These are phyloP conservation scores for Sebastes glaucus DNA, from an alignment of 2,797 vertebrate species.

Conservation along the genomic window DNA sequence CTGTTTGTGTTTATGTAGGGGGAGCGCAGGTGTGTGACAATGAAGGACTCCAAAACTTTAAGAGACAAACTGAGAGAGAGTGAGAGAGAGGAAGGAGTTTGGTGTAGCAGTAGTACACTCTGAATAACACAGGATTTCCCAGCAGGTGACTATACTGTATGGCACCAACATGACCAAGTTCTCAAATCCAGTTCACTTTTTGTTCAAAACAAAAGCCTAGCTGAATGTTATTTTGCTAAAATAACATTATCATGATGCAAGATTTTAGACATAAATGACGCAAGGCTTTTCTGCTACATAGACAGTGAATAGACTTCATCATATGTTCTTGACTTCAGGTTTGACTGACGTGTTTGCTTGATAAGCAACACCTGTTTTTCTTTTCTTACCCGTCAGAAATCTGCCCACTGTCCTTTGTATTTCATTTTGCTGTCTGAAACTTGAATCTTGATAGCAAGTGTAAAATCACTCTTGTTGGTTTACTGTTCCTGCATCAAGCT, in stretches of 20 bases:
- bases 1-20: slow-evolving; percentile 11
- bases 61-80: neutral
- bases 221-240: too few species aligned
- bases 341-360: neutral
- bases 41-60: slow-evolving; percentile 4
- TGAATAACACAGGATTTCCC: neutral
- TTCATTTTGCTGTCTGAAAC: slow-evolving; percentile 8
- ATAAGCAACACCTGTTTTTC: slow-evolving; percentile 2
- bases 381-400: slow-evolving; percentile 22
- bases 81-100: neutral
- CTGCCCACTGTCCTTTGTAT: neutral
- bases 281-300: neutral
- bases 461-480: slow-evolving; percentile 1
- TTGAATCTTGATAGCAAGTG: slow-evolving; percentile 5
- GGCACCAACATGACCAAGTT: neutral
- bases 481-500: slow-evolving; percentile 8
- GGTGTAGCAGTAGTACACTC: neutral
- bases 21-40: slow-evolving; percentile 6
- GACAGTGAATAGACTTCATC: neutral
- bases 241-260: too few species aligned
- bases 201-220: too few species aligned
- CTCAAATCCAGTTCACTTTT: neutral
- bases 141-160: neutral
- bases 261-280: neutral
- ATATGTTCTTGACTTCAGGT: slow-evolving; percentile 3